Conservation (phyloP, 1,140 invertebrate species). For the Elymnias hypermnestra region DNA sequence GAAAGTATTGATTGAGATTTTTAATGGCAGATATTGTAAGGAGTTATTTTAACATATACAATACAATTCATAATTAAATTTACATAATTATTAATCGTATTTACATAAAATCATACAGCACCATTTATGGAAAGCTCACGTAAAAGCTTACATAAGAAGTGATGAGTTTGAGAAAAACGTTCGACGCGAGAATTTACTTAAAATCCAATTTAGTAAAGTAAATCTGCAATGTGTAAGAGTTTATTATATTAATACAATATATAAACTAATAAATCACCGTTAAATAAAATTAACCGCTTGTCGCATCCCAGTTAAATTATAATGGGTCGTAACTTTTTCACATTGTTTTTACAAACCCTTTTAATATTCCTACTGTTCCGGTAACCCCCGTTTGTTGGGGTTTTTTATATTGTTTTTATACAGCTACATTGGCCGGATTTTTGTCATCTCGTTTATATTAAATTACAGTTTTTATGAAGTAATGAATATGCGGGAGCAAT, state of each 20-base stretch:
- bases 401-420: conserved; percentile 54
- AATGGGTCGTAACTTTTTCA: conserved; percentile 49
- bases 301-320: conserved; percentile 52
- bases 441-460: conserved; percentile 71
- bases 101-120: no score
- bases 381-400: conserved; percentile 33
- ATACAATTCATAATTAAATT: no score
- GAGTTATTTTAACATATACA: no score
- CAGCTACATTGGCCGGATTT: conserved; percentile 57
- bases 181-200: no score
- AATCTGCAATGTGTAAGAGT: no score
- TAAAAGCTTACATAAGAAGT: no score
- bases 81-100: no score
- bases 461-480: conserved; percentile 67
- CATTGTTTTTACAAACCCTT: conserved; percentile 62
- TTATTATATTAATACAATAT: background rate
- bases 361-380: conserved; percentile 45
- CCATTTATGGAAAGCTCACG: no score
- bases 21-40: no score
- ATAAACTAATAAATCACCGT: conserved; percentile 50
- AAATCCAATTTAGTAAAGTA: no score
- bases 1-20: no score
- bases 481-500: conserved; percentile 66
- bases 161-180: no score
- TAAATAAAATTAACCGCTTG: conserved; percentile 62